phyloP scores from a whole-genome alignment of 2,888 invertebrate genomes.

The Philaethria dido region DNA sequence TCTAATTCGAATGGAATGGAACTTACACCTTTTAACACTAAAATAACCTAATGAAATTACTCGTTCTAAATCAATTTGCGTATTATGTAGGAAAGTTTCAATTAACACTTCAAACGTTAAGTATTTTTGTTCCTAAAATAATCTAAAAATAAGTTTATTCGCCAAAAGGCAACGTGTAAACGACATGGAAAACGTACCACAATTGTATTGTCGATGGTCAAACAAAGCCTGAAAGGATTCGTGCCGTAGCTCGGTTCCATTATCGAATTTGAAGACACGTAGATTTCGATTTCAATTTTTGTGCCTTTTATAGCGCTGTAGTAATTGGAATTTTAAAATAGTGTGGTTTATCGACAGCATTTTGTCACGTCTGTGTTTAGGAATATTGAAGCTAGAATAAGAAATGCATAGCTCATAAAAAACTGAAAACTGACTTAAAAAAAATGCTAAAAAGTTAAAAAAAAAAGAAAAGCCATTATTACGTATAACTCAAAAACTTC shows the following conservation, averaged over 20 bases:
- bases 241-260: background rate
- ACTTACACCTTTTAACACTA: too few relatives aligned
- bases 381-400: background rate
- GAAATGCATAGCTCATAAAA: too few relatives aligned
- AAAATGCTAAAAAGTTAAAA: too few relatives aligned
- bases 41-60: too few relatives aligned
- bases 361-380: background rate
- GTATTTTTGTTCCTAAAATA: too few relatives aligned
- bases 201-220: conserved; percentile 16
- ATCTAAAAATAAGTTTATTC: background rate
- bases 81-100: too few relatives aligned
- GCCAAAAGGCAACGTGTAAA: conserved; percentile 5
- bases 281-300: conserved; percentile 7
- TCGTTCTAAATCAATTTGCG: too few relatives aligned
- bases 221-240: conserved; percentile 16
- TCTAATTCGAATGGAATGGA: too few relatives aligned
- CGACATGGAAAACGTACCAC: conserved; percentile 8
- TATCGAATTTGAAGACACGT: conserved; percentile 15
- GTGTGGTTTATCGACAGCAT: background rate
- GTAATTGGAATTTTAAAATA: background rate
- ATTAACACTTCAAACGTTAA: too few relatives aligned
- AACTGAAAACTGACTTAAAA: too few relatives aligned
- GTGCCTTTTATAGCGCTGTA: background rate
- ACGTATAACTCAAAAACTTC: too few relatives aligned
- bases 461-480: too few relatives aligned